Evolutionary conservation across 2,797 vertebrate genomes (phyloP).

Genomic region (Coregonus ussuriensis): DNA sequence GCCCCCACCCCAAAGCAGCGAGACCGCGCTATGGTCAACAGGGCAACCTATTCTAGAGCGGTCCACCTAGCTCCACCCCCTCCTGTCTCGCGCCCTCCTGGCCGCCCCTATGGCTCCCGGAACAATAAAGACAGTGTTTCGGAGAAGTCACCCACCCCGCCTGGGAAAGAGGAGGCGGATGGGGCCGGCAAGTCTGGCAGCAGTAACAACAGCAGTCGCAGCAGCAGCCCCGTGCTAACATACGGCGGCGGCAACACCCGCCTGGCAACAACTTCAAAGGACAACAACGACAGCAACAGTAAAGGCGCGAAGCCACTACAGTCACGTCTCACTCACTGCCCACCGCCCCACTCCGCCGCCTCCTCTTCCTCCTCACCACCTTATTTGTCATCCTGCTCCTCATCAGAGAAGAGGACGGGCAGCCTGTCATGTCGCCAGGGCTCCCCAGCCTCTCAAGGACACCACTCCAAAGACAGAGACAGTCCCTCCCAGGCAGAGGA

Average conservation of each 20-base stretch:
- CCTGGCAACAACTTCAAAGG: conserved; percentile 60
- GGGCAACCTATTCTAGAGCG: conserved; percentile 78
- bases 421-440: conserved; percentile 63
- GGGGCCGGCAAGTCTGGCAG: conserved; percentile 64
- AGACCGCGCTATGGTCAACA: conserved; percentile 79
- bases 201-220: conserved; percentile 61
- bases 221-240: conserved; percentile 68
- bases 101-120: conserved; percentile 79
- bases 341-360: conserved; percentile 56
- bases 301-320: conserved; percentile 54
- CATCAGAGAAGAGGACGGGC: conserved; percentile 69
- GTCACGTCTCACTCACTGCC: conserved; percentile 65
- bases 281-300: conserved; percentile 61
- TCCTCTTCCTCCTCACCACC: conserved; percentile 61
- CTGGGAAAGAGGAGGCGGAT: conserved; percentile 72
- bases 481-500: conserved; percentile 69
- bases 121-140: conserved; percentile 76
- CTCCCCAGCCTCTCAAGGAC: conserved; percentile 65
- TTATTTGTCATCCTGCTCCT: conserved; percentile 32
- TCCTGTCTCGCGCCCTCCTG: conserved; percentile 79
- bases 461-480: conserved; percentile 59
- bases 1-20: conserved; percentile 79
- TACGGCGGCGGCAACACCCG: conserved; percentile 59
- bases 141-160: conserved; percentile 64
- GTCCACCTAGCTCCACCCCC: conserved; percentile 75